Evolutionary conservation across 2,888 invertebrate species (phyloP), one percentile per base, ranked within the genome.

Genomic region (Zeuzera pyrina): DNA sequence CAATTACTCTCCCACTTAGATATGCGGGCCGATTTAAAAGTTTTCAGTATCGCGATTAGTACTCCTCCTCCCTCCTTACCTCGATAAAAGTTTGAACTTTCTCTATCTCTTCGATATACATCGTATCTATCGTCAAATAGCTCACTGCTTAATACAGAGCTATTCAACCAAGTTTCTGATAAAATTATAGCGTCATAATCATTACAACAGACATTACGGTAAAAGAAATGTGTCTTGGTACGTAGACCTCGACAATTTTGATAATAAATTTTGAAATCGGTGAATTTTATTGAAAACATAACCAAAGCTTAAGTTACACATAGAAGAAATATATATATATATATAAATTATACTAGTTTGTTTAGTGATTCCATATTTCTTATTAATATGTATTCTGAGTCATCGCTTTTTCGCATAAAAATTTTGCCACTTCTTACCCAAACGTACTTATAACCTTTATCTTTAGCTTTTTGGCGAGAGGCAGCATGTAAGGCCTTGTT

Each of bases 231-330:
- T 16, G 35, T 32, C 31, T 42, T 42, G 1, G 38, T 35, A 3
- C 36, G 34, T 1, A 43, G 24, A 23, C 43, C 41, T 6, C 41
- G 22, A n/a, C 36, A 30, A 33, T 42, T 42, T 31, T 41, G 39
- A 14, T 45, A 42, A 25, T 39, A 41, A 5, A 38, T 30, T 12
- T 24, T 28, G 29, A n/a, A n/a, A n/a, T n/a, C n/a, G n/a, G n/a
- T n/a, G n/a, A n/a, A n/a, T n/a, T n/a, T n/a, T n/a, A n/a, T n/a
- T n/a, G n/a, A n/a, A n/a, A n/a, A n/a, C n/a, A n/a, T n/a, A n/a
- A n/a, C n/a, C n/a, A n/a, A n/a, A n/a, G n/a, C n/a, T n/a, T n/a
- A n/a, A n/a, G n/a, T n/a, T n/a, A n/a, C n/a, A n/a, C n/a, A n/a
- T n/a, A n/a, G n/a, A 36, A 29, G 12, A 7, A 8, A 30, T 27